Base-by-base conservation (phyloP, 2,888 invertebrate species). In the Sesia apiformis region DNA sequence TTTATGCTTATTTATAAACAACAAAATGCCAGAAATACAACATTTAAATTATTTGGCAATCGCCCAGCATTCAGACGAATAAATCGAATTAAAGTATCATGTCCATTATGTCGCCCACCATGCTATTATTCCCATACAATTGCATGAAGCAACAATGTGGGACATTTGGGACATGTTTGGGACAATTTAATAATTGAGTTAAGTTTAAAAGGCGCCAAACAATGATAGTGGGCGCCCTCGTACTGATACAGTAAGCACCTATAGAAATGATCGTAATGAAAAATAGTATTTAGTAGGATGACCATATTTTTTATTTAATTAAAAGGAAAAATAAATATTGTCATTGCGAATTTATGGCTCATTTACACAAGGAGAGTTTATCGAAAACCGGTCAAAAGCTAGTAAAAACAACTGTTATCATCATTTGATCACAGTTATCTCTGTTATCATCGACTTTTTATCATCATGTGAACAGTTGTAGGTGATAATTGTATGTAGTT, bases 141-240 rank as follows among this genome's bases (percentile, higher is more conserved):
- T 64, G 61, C 58, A 59, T 59, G 56, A 58, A 59, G 66, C 66
- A 72, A 60, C 58, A 57, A 50, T 51, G 55, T 40, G 49, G 57
- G 60, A 58, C 63, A 64, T 63, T 68, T 63, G 58, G 57, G 52
- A 53, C 50, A 61, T 63, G 46, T 46, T 46, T 46, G 46, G 46
- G 46, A 46, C 46, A 63, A 63, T 62, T 62, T 62, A 63, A 57
- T 46, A 46, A 46, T 46, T 46, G 46, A 46, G 46, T 62, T 60
- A 60, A 64, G 57, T 63, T 66, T 60, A 58, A 57, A 63, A 62
- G 46, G 67, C 68, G 70, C 62, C 67, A 65, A 70, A 74, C 69
- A 73, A 70, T 63, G 57, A 57, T 41, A 58, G 55, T 46, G 46
- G 5, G 23, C 46, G 46, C 46, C 46, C 58, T 56, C 54, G 51